A percentile compares a stretch with the other conserved stretches of the same genome.
Evolutionary conservation across 2,888 invertebrate species (phyloP).

Genomic region (Ormia ochracea): DNA sequence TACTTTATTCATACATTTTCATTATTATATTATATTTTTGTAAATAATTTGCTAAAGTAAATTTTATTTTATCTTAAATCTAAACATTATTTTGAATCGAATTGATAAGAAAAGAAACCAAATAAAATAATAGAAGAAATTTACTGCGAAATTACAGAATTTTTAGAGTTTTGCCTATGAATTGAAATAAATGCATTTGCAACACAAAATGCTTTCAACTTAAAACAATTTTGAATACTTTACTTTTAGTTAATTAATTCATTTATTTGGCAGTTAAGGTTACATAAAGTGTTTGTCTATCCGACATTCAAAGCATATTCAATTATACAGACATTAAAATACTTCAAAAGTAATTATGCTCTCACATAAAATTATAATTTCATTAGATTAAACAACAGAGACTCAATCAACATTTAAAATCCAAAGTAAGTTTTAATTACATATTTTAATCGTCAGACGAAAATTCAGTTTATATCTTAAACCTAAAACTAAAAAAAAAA

Average conservation of each 20-base stretch:
- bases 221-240: not conserved
- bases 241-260: slow-evolving; percentile 24
- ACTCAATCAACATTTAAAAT: slow-evolving; percentile 35
- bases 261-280: slow-evolving; percentile 51
- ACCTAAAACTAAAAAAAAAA: not conserved
- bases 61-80: not conserved
- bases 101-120: not conserved
- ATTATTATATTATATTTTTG: slow-evolving; percentile 6
- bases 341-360: too few species aligned
- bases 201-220: not conserved
- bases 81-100: not conserved
- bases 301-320: too few species aligned
- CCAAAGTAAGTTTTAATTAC: slow-evolving; percentile 3
- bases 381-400: slow-evolving; percentile 4
- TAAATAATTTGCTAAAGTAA: slow-evolving; percentile 38
- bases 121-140: not conserved
- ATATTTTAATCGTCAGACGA: slow-evolving; percentile 39
- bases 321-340: too few species aligned
- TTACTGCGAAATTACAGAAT: too few species aligned
- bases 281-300: slow-evolving; percentile 28
- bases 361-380: not conserved
- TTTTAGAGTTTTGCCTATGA: not conserved
- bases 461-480: slow-evolving; percentile 40
- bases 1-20: slow-evolving; percentile 56
- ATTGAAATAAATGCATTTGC: not conserved